phyloP scores from a whole-genome alignment of 2,888 invertebrate genomes.

The Cataglyphis altisquamis region DNA sequence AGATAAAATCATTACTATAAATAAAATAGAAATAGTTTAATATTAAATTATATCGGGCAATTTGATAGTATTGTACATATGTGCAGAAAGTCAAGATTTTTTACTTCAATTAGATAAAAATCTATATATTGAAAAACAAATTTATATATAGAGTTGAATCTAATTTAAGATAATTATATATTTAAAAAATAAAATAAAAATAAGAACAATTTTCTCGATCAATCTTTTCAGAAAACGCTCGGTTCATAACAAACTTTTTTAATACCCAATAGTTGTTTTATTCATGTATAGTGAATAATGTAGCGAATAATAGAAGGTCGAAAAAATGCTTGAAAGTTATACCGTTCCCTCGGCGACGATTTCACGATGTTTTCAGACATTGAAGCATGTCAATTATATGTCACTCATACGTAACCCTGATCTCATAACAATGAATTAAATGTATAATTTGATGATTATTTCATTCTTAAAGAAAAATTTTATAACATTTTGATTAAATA shows the following conservation, averaged over 20 bases:
- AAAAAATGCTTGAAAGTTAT: constrained; percentile 38
- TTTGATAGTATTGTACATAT: neutral
- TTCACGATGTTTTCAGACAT: constrained; percentile 28
- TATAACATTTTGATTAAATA: neutral
- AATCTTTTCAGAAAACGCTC: neutral
- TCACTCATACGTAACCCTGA: constrained; percentile 4
- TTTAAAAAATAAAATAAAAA: neutral
- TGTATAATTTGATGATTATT: neutral
- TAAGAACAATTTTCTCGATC: neutral
- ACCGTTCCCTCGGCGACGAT: constrained; percentile 61
- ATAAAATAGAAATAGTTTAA: neutral
- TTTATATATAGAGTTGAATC: constrained; percentile 15
- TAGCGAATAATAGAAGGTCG: constrained; percentile 27
- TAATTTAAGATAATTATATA: neutral
- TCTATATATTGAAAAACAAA: constrained; percentile 33
- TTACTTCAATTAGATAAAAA: neutral
- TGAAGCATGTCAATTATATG: constrained; percentile 26
- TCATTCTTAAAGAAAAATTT: neutral
- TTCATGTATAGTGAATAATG: neutral
- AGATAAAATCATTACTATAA: neutral
- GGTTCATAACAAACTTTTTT: neutral
- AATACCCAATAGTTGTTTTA: constrained; percentile 21
- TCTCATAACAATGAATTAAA: constrained; percentile 36
- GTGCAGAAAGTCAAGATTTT: neutral
- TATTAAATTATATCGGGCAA: neutral